Evolutionary conservation across 2,888 invertebrate species (phyloP), one percentile per base, ranked within the genome.

Genomic region (Plagodis dolabraria): DNA sequence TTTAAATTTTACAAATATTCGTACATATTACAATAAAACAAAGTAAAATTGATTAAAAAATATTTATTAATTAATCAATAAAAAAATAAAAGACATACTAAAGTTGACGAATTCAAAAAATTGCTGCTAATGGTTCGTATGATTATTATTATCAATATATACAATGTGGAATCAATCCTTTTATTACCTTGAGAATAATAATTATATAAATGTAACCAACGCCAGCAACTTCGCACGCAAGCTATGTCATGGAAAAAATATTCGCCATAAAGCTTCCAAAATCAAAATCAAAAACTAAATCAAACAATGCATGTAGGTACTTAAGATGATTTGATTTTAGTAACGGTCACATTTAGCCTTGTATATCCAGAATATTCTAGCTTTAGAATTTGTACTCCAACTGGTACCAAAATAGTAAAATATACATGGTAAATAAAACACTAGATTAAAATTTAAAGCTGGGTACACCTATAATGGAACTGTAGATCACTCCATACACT

Each of bases 161-260:
- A 22, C 22, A 22, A 22, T 22, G 22, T 22, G 22, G 4, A 22
- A 4, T 22, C 22, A 22, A 22, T 22, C 22, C 22, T 22, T 22
- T 22, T 22, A 22, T 22, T 22, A 4, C 4, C 22, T 22, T 22
- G 22, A 22, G 22, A 22, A 22, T 22, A 22, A 22, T 22, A 22
- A 22, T 22, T 1, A 22, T 22, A 22, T 22, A 22, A 22, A 22
- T 22, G 22, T 22, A 22, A 22, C 22, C 22, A 22, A 22, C 49
- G 55, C 55, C 38, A 49, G 49, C 49, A 7, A 6, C 9, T 56
- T 56, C 55, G 55, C 55, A 45, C 55, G 49, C 55, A 48, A 56
- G 49, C 55, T 42, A 10, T n/a, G 11, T 47, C 43, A 55, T 10
- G 33, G 22, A 48, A n/a, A n/a, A 10, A 48, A 38, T 34, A 49